Conservation (phyloP, 2,888 invertebrate genomes). For the Epiblema foenella region DNA sequence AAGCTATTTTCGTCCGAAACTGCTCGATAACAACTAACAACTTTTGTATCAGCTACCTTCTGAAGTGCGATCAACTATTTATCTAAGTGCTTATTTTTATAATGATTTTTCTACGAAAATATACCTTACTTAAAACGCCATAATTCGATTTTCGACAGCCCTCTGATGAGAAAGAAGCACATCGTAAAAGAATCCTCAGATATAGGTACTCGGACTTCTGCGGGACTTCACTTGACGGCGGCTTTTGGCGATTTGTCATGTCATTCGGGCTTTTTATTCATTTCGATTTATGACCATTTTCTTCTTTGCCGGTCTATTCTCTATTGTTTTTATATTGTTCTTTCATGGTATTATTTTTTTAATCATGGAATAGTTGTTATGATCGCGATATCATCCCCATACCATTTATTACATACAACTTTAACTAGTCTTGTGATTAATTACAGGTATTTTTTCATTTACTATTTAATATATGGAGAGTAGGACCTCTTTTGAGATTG, state of each 20-base stretch:
- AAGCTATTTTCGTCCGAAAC: neutral
- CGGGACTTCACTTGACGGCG: constrained; percentile 11
- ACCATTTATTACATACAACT: too few relatives aligned
- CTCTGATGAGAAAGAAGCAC: neutral
- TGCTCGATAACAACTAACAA: constrained; percentile 5
- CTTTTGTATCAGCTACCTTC: neutral
- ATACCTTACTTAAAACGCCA: neutral
- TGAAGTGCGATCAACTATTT: neutral
- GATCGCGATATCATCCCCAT: too few relatives aligned
- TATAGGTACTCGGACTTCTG: too few relatives aligned
- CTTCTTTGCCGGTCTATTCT: constrained; percentile 44
- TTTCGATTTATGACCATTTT: constrained; percentile 54
- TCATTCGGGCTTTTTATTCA: constrained; percentile 57
- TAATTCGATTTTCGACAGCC: too few relatives aligned
- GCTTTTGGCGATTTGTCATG: constrained; percentile 63
- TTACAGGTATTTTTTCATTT: too few relatives aligned
- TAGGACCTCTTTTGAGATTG: too few relatives aligned
- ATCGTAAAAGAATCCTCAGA: neutral
- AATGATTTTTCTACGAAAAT: neutral
- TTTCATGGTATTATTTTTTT: neutral
- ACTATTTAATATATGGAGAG: too few relatives aligned
- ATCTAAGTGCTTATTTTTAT: constrained; percentile 3
- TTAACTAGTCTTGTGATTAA: too few relatives aligned
- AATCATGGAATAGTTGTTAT: neutral
- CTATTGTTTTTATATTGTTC: constrained; percentile 47